Conservation (phyloP, 2,797 vertebrate genomes). For the Argyrosomus regius region DNA sequence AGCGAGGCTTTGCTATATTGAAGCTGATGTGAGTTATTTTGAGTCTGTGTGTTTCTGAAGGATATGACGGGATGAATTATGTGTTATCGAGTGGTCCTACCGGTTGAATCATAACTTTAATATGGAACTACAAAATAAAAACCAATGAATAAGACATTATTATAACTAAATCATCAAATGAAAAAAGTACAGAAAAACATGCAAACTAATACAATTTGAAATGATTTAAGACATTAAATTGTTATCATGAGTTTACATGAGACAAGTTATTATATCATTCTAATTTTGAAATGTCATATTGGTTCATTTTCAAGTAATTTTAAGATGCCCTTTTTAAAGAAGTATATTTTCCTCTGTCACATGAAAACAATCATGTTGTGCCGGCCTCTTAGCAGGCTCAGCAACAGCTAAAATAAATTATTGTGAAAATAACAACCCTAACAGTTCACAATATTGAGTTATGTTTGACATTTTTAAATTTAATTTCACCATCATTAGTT, state of each 20-base stretch:
- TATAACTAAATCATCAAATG: neutral
- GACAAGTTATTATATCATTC: no score
- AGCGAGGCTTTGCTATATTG: neutral
- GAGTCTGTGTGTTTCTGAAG: neutral
- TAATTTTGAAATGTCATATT: neutral
- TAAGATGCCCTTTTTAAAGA: neutral
- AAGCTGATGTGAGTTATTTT: neutral
- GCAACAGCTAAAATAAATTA: neutral
- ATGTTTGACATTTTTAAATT: neutral
- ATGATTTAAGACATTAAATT: neutral
- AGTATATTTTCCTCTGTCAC: neutral
- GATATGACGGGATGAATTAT: neutral
- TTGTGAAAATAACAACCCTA: neutral
- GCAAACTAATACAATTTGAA: neutral
- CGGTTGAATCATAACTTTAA: slow-evolving; percentile 8
- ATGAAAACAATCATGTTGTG: neutral
- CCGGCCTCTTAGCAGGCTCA: neutral
- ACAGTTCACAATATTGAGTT: neutral
- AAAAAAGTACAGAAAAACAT: slow-evolving; percentile 1
- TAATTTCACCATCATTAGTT: neutral
- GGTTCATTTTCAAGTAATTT: neutral
- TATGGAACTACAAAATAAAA: neutral
- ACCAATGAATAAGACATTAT: slow-evolving; percentile 2
- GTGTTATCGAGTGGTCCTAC: neutral
- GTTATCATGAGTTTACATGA: no score